Evolutionary conservation across 2,797 vertebrate species (phyloP).

Genomic region (Schizopygopsis pylzovi): DNA sequence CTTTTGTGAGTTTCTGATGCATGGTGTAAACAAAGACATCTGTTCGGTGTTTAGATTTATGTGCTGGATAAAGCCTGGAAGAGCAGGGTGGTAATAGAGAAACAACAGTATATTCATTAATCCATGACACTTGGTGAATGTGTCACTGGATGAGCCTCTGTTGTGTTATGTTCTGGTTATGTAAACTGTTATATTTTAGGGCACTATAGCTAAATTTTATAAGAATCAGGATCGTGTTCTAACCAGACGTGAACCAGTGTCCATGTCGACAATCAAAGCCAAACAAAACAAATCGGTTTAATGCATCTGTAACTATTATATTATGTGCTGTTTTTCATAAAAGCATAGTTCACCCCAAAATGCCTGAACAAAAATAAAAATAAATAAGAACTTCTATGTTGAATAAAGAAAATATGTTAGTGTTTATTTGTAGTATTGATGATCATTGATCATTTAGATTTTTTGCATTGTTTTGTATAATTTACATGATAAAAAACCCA

Average conservation of each 20-base stretch:
- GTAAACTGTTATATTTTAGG: not conserved
- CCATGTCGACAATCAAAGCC: not conserved
- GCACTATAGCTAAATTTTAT: too few relatives aligned
- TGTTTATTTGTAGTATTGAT: too few relatives aligned
- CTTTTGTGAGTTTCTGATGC: slow-evolving; percentile 30
- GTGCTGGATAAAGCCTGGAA: slow-evolving; percentile 2
- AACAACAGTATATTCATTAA: slow-evolving; percentile 9
- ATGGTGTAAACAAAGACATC: slow-evolving; percentile 47
- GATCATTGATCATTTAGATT: too few relatives aligned
- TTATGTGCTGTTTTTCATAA: not conserved
- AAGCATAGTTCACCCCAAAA: not conserved
- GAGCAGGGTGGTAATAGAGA: slow-evolving; percentile 2
- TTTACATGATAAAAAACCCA: too few relatives aligned
- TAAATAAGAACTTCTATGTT: too few relatives aligned
- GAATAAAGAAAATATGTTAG: too few relatives aligned
- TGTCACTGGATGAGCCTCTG: slow-evolving; percentile 12
- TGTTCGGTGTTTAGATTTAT: slow-evolving; percentile 15
- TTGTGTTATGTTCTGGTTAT: slow-evolving; percentile 13
- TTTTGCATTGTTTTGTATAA: too few relatives aligned
- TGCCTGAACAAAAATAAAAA: too few relatives aligned
- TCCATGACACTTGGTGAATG: slow-evolving; percentile 19
- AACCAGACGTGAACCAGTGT: not conserved
- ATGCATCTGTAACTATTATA: not conserved
- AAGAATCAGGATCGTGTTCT: not conserved
- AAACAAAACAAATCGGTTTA: not conserved